Evolutionary conservation across 2,113 vertebrate species (phyloP), one percentile per base, ranked within the genome.

Genomic region (Plecturocebus donacophilus): DNA sequence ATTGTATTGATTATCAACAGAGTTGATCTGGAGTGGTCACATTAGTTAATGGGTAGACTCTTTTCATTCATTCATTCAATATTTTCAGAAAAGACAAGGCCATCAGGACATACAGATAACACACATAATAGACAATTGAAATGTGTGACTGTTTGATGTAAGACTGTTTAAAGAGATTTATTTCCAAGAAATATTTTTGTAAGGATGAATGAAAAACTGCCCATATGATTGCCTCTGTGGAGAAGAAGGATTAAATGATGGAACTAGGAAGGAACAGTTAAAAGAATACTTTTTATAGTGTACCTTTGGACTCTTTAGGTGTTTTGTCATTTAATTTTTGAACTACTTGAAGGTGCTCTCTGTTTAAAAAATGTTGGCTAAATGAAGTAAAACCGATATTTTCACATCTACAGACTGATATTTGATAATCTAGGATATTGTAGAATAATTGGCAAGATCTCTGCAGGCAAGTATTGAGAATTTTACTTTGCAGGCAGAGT

Each of bases 381-480:
- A 80, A 10, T 83, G 20, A 38, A 79, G 79, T 83, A 66, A 97
- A 90, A 56, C 9, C 38, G 11, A 42, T 82, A 6, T 40, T 92
- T 96, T 93, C 47, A 93, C 40, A 79, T 87, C 35, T 93, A 20
- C n/a, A 96, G 40, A 89, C 30, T 79, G 77, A 14, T 90, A 56
- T 71, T 66, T 91, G 32, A 16, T 75, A 93, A 91, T 91, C 58
- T 7, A 58, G 40, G 12, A 52, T 79, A 77, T n/a, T n/a, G 68
- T 86, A 73, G 93, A 97, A 90, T 90, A 91, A 58, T 96, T 92
- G 87, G 21, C 32, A 56, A 42, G 80, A 17, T 83, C 11, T 40
- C 58, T 95, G 71, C 21, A 35, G 68, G n/a, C 42, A 92, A 76
- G 30, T 93, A 87, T 92, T 93, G 47, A 96, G 52, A 94, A 83